Conservation (phyloP, 2,113 vertebrate genomes). For the Salvator merianae region DNA sequence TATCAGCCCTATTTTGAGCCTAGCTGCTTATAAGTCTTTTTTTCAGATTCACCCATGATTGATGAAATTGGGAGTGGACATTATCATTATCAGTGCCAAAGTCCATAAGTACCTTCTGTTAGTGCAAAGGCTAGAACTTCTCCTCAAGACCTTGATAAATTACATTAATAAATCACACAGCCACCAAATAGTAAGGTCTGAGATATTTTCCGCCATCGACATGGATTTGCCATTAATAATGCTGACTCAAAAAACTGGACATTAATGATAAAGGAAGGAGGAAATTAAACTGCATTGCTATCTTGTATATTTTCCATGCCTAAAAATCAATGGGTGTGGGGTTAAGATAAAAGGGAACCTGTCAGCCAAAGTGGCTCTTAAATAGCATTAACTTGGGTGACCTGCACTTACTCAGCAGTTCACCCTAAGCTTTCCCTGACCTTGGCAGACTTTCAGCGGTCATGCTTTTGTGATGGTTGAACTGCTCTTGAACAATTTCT, state of each 20-base stretch:
- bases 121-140: too few species aligned
- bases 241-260: background rate
- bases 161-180: background rate
- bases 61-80: background rate
- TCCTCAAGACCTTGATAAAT: conserved; percentile 12
- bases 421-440: conserved; percentile 17
- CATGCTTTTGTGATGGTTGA: conserved; percentile 21
- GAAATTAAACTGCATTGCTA: background rate
- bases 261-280: background rate
- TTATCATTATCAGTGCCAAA: background rate
- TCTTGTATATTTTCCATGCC: conserved; percentile 2
- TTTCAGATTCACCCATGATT: background rate
- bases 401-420: conserved; percentile 35
- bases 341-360: background rate
- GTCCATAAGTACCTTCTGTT: too few species aligned
- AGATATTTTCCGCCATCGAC: background rate
- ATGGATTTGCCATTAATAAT: conserved; percentile 1
- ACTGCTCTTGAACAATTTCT: conserved; percentile 21
- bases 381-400: conserved; percentile 17
- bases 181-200: background rate
- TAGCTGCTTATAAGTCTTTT: background rate
- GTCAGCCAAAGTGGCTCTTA: background rate
- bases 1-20: background rate
- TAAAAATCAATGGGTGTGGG: background rate
- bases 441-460: conserved; percentile 13